Conservation (phyloP, 2,888 invertebrate genomes). For the Drosophila niveifrons region DNA sequence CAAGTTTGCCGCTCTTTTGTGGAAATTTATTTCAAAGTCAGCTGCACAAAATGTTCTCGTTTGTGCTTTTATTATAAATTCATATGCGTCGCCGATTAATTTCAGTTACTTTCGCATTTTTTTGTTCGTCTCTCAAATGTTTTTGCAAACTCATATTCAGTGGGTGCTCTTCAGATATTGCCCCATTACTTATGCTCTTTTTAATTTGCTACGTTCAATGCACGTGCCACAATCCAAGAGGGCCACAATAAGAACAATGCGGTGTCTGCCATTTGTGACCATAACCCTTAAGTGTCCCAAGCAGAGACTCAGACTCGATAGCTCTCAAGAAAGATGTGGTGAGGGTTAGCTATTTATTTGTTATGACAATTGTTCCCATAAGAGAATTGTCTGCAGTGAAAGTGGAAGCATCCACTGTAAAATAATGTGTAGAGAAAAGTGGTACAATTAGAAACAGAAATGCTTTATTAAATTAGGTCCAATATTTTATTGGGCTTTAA, state of each 20-base stretch:
- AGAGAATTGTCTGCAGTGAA: neutral
- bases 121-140: conserved; percentile 19
- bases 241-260: conserved; percentile 33
- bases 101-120: conserved; percentile 58
- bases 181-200: conserved; percentile 74
- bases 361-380: neutral
- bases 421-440: neutral
- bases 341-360: neutral
- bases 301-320: conserved; percentile 17
- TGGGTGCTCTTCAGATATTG: conserved; percentile 28
- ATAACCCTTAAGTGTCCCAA: conserved; percentile 28
- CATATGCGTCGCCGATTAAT: conserved; percentile 77
- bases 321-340: neutral
- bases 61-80: conserved; percentile 68
- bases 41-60: conserved; percentile 71
- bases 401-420: neutral
- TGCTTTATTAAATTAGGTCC: neutral
- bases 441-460: neutral
- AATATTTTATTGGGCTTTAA: no score
- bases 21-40: conserved; percentile 74
- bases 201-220: conserved; percentile 72
- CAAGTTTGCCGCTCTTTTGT: conserved; percentile 42
- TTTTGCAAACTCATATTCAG: conserved; percentile 6
- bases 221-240: conserved; percentile 55
- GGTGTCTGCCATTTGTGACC: conserved; percentile 36